Conservation (phyloP, 1,140 invertebrate species). For the Drosophila burlai region DNA sequence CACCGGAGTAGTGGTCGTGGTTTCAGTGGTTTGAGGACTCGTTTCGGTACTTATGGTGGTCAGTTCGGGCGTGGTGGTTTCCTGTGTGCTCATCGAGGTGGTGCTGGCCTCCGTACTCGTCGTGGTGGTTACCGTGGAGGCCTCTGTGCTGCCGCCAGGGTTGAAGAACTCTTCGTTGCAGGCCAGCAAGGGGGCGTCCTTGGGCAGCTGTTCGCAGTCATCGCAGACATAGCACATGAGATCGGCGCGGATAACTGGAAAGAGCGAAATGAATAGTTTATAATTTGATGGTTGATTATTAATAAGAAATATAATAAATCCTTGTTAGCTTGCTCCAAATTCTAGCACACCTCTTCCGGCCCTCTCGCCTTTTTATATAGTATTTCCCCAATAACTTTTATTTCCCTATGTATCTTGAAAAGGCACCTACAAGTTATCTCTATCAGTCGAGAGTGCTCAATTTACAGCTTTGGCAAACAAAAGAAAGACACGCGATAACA, state of each 20-base stretch:
- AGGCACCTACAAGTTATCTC: slow-evolving; percentile 12
- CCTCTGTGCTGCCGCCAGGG: slow-evolving; percentile 60
- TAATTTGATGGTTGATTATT: background rate
- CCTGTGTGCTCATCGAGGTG: slow-evolving; percentile 13
- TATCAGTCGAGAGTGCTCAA: slow-evolving; percentile 61
- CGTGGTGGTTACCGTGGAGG: slow-evolving; percentile 65
- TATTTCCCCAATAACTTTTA: background rate
- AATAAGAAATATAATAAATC: background rate
- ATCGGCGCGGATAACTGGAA: slow-evolving; percentile 58
- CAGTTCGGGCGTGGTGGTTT: slow-evolving; percentile 3
- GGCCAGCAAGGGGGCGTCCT: slow-evolving; percentile 57
- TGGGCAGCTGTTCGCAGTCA: slow-evolving; percentile 54
- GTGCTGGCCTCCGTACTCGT: slow-evolving; percentile 31
- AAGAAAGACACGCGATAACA: slow-evolving; percentile 34
- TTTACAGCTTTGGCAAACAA: slow-evolving; percentile 68
- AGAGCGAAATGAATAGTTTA: background rate
- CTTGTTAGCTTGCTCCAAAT: background rate
- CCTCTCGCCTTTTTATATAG: background rate
- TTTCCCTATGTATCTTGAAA: background rate
- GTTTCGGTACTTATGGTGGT: slow-evolving; percentile 12
- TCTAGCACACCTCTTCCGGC: slow-evolving; percentile 3
- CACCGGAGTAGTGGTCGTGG: slow-evolving; percentile 16
- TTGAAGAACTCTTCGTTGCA: slow-evolving; percentile 78
- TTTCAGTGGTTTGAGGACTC: slow-evolving; percentile 20
- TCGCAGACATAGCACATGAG: slow-evolving; percentile 82